These are phyloP conservation scores for Oxycera nigricornis DNA, from an alignment of 2,888 invertebrate genomes.

Conservation along the genomic window DNA sequence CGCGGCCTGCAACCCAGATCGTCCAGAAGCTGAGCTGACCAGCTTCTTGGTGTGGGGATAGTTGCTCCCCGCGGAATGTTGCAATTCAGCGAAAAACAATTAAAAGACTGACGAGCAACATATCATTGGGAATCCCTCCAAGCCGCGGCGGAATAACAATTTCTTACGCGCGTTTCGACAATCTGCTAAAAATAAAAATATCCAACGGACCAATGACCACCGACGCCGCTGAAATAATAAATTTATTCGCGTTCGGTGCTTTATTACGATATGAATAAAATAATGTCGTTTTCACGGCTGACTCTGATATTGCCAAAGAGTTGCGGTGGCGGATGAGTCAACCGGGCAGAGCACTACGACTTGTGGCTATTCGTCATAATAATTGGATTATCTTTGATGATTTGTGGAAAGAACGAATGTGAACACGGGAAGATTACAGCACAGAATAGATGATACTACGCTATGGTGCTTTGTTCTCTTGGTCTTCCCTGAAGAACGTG, in stretches of 20 bases:
- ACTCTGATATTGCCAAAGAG: not conserved
- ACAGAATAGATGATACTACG: no score
- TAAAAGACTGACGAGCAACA: conserved; percentile 13
- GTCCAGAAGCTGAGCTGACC: not conserved
- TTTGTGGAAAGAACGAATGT: no score
- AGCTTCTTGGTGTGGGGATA: not conserved
- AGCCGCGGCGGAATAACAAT: not conserved
- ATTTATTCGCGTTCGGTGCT: not conserved
- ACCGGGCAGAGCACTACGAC: not conserved
- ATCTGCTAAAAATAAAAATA: conserved; percentile 22
- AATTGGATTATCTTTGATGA: no score
- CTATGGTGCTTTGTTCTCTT: no score
- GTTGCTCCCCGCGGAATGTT: not conserved
- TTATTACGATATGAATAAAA: conserved; percentile 20
- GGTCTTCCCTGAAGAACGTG: no score
- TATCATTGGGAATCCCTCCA: not conserved
- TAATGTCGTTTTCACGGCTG: conserved; percentile 3
- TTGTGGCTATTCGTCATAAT: not conserved
- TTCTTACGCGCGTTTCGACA: no score
- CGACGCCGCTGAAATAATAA: not conserved
- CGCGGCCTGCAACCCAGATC: not conserved
- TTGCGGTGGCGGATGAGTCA: not conserved
- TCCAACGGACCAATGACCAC: conserved; percentile 6
- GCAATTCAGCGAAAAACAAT: conserved; percentile 14
- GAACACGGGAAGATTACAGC: no score